A percentile compares a stretch with the other conserved stretches of the same genome.
These are phyloP conservation scores for Ictidomys tridecemlineatus DNA, from an alignment of 2,113 vertebrate genomes.

Conservation along the genomic window DNA sequence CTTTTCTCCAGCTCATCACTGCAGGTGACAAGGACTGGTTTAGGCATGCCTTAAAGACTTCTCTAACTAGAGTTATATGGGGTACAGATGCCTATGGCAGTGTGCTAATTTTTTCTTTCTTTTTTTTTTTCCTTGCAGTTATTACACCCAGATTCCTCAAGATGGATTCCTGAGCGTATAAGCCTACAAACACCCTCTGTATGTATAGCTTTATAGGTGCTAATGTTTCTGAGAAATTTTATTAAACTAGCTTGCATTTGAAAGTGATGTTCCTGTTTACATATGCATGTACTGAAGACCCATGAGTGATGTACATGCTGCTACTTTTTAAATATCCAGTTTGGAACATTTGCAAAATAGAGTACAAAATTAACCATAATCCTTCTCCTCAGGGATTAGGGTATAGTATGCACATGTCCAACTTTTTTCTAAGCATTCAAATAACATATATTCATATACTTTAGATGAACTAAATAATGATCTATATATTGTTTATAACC, in stretches of 20 bases:
- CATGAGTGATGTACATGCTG: neutral
- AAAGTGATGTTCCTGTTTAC: neutral
- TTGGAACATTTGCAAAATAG: neutral
- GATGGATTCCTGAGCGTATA: conserved; percentile 79
- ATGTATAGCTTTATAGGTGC: conserved; percentile 43
- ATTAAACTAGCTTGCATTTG: neutral
- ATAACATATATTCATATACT: neutral
- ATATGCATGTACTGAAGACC: neutral
- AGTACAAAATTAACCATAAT: neutral
- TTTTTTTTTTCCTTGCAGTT: conserved; percentile 52
- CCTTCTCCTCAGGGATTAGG: neutral
- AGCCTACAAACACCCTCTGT: conserved; percentile 73
- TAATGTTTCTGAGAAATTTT: neutral
- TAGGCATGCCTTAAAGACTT: neutral
- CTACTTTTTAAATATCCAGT: neutral
- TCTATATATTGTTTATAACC: neutral
- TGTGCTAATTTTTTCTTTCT: neutral
- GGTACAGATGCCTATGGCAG: accelerated
- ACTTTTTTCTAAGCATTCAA: neutral
- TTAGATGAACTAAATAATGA: neutral
- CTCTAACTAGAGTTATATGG: neutral
- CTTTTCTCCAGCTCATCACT: neutral
- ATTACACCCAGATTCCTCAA: conserved; percentile 71
- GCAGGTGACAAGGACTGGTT: neutral
- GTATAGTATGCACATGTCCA: neutral